phyloP scores from a whole-genome alignment of 2,113 vertebrate genomes.

The Puffinus mauretanicus region DNA sequence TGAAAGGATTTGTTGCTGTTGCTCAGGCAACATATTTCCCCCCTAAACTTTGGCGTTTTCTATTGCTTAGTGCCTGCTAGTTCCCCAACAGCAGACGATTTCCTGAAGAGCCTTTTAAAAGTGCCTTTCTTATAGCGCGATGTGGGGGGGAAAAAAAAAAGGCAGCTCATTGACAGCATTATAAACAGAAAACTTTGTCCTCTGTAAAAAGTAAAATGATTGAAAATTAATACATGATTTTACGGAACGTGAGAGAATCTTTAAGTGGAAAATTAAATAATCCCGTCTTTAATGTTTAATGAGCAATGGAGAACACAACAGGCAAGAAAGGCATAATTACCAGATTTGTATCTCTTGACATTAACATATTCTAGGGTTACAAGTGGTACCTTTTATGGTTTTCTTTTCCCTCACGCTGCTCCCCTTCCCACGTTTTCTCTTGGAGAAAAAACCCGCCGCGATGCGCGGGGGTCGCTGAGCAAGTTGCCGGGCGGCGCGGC shows the following conservation, averaged over 20 bases:
- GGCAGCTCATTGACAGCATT: background rate
- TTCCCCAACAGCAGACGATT: background rate
- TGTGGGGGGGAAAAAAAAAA: background rate
- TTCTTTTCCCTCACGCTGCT: background rate
- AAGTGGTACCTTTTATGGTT: conserved; percentile 4
- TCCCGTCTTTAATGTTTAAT: conserved; percentile 32
- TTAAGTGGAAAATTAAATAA: conserved; percentile 36
- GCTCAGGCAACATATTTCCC: background rate
- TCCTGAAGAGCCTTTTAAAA: background rate
- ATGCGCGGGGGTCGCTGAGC: background rate
- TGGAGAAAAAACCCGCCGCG: background rate
- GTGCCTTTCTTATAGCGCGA: background rate
- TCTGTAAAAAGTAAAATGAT: background rate
- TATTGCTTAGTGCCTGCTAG: background rate
- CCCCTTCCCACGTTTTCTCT: background rate
- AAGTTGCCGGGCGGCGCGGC: background rate
- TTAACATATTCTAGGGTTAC: conserved; percentile 55
- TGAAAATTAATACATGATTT: background rate
- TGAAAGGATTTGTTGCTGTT: background rate
- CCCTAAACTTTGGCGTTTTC: background rate
- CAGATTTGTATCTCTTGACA: conserved; percentile 19
- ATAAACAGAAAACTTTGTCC: background rate
- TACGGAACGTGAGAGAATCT: background rate
- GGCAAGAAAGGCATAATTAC: conserved; percentile 23
- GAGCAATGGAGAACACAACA: conserved; percentile 6